Evolutionary conservation across 2,888 invertebrate genomes (phyloP), one percentile per base, ranked within the genome.

Genomic region (Synanthedon andrenaeformis): DNA sequence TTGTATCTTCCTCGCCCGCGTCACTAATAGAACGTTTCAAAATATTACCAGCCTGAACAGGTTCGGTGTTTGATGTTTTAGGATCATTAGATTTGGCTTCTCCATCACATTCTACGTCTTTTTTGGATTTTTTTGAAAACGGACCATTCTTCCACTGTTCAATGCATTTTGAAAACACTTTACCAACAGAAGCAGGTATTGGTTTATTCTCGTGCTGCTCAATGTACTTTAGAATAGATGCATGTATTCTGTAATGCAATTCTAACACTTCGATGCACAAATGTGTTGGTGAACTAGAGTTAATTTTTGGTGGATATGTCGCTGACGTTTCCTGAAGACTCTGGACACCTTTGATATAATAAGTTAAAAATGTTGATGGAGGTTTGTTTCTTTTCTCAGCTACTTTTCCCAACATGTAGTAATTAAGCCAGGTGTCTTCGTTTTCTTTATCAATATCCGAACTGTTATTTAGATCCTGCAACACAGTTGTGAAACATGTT

Each of bases 371-470:
- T 23, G 91, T 86, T 12, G 90, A 89, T 0, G 95, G 93, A 55
- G 92, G 90, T 59, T 92, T 91, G 60, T 92, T 92, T 56, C 91
- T 90, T 71, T 98, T 98, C 76, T 98, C 97, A 0, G 94, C 91
- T 53, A 97, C 93, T 90, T 98, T 98, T 0, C 96, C 98, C n/a
- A 98, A 85, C 94, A 98, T 96, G 71, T 97, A 98, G 75, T 96
- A 95, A 68, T 95, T 93, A 42, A 97, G 85, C 98, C 98, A 98
- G 55, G 93, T 90, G 70, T 98, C 97, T 70, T 97, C 96, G 59
- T 91, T 91, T 0, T 88, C 78, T 58, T 89, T 89, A 53, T 90
- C 90, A 1, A 86, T 76, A 59, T 89, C 89, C 53, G 72, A 76
- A 56, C 76, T 82, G 51, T 77, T 82, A 56, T 90, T 89, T 54